These are phyloP conservation scores for Sinohyriopsis cumingii DNA, from an alignment of 2,888 invertebrate species.

Conservation along the genomic window DNA sequence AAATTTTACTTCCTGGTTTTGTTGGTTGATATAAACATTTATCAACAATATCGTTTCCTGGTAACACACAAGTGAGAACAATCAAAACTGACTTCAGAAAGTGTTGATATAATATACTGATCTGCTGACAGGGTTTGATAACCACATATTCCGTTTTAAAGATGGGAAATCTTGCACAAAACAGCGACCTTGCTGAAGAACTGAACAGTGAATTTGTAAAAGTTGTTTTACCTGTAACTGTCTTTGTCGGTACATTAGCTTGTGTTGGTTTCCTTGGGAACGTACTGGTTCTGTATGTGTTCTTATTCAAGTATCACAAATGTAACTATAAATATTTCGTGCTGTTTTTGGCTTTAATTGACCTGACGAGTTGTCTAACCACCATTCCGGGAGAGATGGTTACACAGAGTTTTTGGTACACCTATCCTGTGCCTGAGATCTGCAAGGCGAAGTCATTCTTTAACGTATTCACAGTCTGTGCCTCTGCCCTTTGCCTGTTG, in stretches of 20 bases:
- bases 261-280: slow-evolving; percentile 31
- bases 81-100: too few species aligned
- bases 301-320: slow-evolving; percentile 19
- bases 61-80: too few species aligned
- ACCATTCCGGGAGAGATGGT: slow-evolving; percentile 33
- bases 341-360: slow-evolving; percentile 26
- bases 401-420: slow-evolving; percentile 31
- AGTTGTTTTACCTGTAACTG: slow-evolving; percentile 18
- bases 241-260: slow-evolving; percentile 23
- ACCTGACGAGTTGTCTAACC: slow-evolving; percentile 25
- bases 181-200: neutral
- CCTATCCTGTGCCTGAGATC: slow-evolving; percentile 15
- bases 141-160: too few species aligned
- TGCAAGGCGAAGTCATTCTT: slow-evolving; percentile 24
- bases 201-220: slow-evolving; percentile 18
- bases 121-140: too few species aligned
- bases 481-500: slow-evolving; percentile 14
- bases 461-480: slow-evolving; percentile 16
- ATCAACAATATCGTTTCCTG: too few species aligned
- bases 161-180: neutral
- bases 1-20: too few species aligned
- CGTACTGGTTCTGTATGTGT: slow-evolving; percentile 26
- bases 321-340: slow-evolving; percentile 36
- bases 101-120: too few species aligned
- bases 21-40: too few species aligned